Evolutionary conservation across 2,113 vertebrate genomes (phyloP), one percentile per base, ranked within the genome.

Genomic region (human (Homo sapiens)): DNA sequence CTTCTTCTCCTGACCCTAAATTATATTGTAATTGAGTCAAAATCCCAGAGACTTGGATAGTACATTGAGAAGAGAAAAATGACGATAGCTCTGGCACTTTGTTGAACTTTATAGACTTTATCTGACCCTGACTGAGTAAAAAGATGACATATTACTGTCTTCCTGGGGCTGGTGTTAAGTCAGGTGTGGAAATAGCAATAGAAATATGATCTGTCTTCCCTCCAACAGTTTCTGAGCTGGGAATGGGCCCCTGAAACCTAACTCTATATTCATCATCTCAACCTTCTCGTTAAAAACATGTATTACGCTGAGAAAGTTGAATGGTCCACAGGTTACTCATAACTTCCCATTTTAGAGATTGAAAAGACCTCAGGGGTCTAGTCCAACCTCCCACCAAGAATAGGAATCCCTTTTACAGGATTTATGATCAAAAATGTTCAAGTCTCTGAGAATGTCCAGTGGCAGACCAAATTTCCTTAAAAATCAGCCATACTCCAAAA

Each of bases 111-210:
- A 79, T 95, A 97, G 84, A 97, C 84, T 97, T 98, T 90, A 76
- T 85, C 95, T 98, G 90, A 97, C 95, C 97, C 94, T 90, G 81
- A 66, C 90, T 97, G 84, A 95, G 72, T 73, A 97, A 93, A 97
- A 97, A 93, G 32, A 96, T 96, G 95, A 97, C 94, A 45, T 94
- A 94, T 96, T 96, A 96, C 94, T 96, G 93, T 96, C 95, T 97
- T 97, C 81, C 96, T 75, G 93, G 90, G 88, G 94, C 76, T 92
- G 89, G 92, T 97, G 97, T 96, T 97, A 97, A 97, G 96, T 98
- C 97, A 97, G 90, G 94, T 97, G 90, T 98, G 95, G 96, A 98
- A 97, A 96, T 55, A 94, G 84, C 88, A 79, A 73, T 73, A 90
- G 94, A 93, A 96, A 90, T 93, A 90, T 87, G 96, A 93, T 96